Evolutionary conservation across 2,888 invertebrate species (phyloP), one percentile per base, ranked within the genome.

Genomic region (Dasysyrphus albostriatus): DNA sequence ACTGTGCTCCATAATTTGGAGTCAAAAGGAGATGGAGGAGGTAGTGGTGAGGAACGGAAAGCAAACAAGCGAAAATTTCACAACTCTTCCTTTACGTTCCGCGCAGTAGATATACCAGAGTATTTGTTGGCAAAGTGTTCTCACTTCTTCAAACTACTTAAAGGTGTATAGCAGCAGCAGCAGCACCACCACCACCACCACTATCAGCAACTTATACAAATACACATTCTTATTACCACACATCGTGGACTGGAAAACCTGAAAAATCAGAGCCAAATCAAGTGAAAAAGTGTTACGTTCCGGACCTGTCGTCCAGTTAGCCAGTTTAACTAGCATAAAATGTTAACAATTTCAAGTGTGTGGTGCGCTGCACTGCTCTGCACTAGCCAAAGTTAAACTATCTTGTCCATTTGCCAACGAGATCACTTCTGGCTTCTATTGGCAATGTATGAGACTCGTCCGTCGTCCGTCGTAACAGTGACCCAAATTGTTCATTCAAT

Each of bases 211-310:
- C 14, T 12, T 10, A 73, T 29, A 42, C 3, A 10, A 8, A 49
- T 37, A 34, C 47, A 56, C 44, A 76, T 72, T 81, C 39, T 67
- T 85, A 67, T 85, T 85, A 85, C 82, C 81, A 85, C 85, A 85
- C 74, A 85, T 85, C 44, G 74, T 82, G 61, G 32, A 81, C 77
- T 82, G 82, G 54, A 78, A 85, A 85, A 85, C 81, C 84, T 51
- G 81, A 77, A 85, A 82, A 82, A 85, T 85, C 82, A 69, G 63
- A 85, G 59, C 79, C 83, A 87, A 87, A 83, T 87, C 83, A 87
- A 83, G 87, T 87, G 87, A 87, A 87, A 87, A 87, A 87, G 87
- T 83, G 83, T 74, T 83, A 87, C 87, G 87, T 83, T 87, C 83
- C 83, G 83, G 82, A 83, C 78, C 72, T 83, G 87, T 87, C 83